Conservation (phyloP, 2,888 invertebrate genomes). For the Biston stratarius region DNA sequence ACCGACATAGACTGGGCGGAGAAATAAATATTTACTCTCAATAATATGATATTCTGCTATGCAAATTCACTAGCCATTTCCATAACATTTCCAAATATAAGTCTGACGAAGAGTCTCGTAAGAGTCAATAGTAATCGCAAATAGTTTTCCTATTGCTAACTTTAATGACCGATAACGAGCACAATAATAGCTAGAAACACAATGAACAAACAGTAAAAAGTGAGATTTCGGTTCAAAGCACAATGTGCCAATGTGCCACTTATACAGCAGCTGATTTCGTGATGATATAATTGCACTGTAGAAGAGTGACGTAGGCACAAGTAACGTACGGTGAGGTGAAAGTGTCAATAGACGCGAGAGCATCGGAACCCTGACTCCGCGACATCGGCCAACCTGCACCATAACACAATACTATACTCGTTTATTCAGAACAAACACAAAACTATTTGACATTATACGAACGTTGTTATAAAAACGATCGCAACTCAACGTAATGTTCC, state of each 20-base stretch:
- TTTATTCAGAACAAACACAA: no score
- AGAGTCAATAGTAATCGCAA: conserved; percentile 41
- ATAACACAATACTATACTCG: neutral
- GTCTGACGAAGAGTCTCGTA: conserved; percentile 26
- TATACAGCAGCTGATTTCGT: conserved; percentile 72
- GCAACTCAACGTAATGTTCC: no score
- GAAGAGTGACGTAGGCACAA: conserved; percentile 71
- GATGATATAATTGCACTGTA: conserved; percentile 74
- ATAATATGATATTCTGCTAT: conserved; percentile 29
- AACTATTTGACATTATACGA: no score
- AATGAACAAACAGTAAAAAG: conserved; percentile 52
- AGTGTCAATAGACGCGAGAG: conserved; percentile 67
- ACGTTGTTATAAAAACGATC: no score
- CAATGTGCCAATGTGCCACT: conserved; percentile 65
- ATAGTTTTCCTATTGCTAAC: conserved; percentile 46
- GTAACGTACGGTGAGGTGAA: conserved; percentile 73
- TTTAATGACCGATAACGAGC: conserved; percentile 51
- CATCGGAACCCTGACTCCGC: conserved; percentile 44
- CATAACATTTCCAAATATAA: conserved; percentile 32
- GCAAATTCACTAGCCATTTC: conserved; percentile 34
- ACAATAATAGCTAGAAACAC: conserved; percentile 51
- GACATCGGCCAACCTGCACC: conserved; percentile 37
- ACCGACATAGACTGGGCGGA: conserved; percentile 6
- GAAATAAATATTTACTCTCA: conserved; percentile 37
- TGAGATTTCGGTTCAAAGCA: conserved; percentile 52